Conservation (phyloP, 30 jellyfish, hydroid and myxozoan genomes). For the Aurelia coerulea region DNA sequence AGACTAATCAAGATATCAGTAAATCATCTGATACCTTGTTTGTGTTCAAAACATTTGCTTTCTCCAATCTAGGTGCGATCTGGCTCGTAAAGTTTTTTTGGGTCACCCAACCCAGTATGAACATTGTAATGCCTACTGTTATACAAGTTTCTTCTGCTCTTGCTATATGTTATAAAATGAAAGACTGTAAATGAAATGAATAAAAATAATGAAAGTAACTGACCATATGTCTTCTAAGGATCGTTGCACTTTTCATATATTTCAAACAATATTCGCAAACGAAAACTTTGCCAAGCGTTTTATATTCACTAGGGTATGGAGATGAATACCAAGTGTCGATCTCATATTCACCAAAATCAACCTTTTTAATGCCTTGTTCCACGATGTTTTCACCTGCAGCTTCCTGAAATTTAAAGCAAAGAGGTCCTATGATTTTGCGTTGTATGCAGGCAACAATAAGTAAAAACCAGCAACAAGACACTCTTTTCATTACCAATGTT, state of each 20-base stretch:
- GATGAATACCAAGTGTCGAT: constrained; percentile 89
- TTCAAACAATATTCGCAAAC: constrained; percentile 87
- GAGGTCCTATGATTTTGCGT: neutral
- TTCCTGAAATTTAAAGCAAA: constrained; percentile 33
- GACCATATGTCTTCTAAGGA: constrained; percentile 86
- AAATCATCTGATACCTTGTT: too few relatives aligned
- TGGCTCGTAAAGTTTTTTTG: too few relatives aligned
- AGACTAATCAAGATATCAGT: too few relatives aligned
- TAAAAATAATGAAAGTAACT: neutral
- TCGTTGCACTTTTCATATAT: constrained; percentile 84
- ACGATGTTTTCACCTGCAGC: neutral
- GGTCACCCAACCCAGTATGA: too few relatives aligned
- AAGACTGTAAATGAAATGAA: too few relatives aligned
- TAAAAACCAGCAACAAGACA: too few relatives aligned
- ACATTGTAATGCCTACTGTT: too few relatives aligned
- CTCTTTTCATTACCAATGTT: too few relatives aligned
- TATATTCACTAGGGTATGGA: constrained; percentile 83
- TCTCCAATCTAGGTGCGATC: too few relatives aligned
- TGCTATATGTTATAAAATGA: too few relatives aligned
- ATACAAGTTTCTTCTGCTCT: too few relatives aligned
- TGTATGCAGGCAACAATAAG: neutral
- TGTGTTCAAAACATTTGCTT: too few relatives aligned
- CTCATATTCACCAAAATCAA: constrained; percentile 76
- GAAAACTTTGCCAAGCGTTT: constrained; percentile 52
- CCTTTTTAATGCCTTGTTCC: constrained; percentile 61